phyloP scores from a whole-genome alignment of 2,888 invertebrate species.

The Drosophila nr. perissopoda region DNA sequence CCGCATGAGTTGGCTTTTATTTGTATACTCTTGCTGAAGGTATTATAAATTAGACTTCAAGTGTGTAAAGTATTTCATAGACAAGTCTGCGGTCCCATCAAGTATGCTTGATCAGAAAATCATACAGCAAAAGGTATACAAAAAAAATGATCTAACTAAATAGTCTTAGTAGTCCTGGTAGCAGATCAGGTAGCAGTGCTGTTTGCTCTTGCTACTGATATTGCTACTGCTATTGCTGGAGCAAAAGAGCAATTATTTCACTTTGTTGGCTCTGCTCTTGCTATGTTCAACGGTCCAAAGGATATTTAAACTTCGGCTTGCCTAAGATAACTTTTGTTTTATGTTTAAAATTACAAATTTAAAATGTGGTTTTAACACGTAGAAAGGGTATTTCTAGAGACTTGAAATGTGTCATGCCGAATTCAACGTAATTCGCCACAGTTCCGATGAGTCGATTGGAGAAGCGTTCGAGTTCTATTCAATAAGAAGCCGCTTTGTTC shows the following conservation, averaged over 20 bases:
- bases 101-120: not conserved
- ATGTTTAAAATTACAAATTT: not conserved
- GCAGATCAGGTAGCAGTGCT: not conserved
- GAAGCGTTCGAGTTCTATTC: constrained; percentile 12
- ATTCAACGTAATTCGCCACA: not conserved
- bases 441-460: not conserved
- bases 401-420: not conserved
- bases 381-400: not conserved
- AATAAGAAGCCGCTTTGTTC: constrained; percentile 34
- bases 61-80: not conserved
- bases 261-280: not conserved
- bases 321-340: accelerated
- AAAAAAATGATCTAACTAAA: not conserved
- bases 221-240: not conserved
- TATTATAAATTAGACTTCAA: not conserved
- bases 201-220: too few species aligned
- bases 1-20: constrained; percentile 21
- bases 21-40: not conserved
- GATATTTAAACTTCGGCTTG: not conserved
- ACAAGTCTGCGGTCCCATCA: not conserved
- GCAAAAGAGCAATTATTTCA: not conserved
- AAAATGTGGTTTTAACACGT: not conserved
- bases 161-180: not conserved
- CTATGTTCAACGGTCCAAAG: not conserved
- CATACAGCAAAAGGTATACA: accelerated